Evolutionary conservation across 2,113 vertebrate genomes (phyloP).

Genomic region (Dasypus novemcinctus): DNA sequence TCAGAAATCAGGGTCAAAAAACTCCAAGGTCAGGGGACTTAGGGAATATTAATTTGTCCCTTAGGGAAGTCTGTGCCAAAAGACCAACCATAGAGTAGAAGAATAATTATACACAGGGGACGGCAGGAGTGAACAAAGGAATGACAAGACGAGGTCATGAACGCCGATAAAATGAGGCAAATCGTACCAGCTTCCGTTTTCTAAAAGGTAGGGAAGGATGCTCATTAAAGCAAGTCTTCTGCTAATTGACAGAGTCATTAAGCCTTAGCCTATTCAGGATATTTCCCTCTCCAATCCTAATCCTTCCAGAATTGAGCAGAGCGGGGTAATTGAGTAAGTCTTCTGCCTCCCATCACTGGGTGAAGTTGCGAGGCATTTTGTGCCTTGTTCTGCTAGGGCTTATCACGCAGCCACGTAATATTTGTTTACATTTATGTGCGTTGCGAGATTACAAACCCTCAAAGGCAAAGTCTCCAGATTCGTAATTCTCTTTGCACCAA

Average conservation of each 20-base stretch:
- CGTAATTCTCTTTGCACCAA: background rate
- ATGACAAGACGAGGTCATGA: background rate
- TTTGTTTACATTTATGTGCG: background rate
- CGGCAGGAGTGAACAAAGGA: background rate
- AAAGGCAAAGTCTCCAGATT: background rate
- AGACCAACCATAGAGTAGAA: background rate
- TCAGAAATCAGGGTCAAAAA: background rate
- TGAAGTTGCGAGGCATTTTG: background rate
- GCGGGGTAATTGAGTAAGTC: background rate
- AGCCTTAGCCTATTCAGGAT: background rate
- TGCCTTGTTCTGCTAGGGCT: background rate
- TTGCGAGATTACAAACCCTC: background rate
- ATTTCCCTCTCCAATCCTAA: background rate
- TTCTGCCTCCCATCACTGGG: background rate
- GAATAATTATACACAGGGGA: background rate
- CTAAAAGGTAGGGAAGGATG: background rate
- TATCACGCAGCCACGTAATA: background rate
- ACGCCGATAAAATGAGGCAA: background rate
- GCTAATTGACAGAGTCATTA: background rate
- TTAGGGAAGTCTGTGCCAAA: background rate
- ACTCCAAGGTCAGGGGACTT: background rate
- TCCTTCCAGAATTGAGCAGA: rapidly evolving
- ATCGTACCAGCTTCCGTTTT: background rate
- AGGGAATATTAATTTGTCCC: background rate
- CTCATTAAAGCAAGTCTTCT: background rate